Evolutionary conservation across 2,113 vertebrate species (phyloP).

Genomic region (Microtus montanus): DNA sequence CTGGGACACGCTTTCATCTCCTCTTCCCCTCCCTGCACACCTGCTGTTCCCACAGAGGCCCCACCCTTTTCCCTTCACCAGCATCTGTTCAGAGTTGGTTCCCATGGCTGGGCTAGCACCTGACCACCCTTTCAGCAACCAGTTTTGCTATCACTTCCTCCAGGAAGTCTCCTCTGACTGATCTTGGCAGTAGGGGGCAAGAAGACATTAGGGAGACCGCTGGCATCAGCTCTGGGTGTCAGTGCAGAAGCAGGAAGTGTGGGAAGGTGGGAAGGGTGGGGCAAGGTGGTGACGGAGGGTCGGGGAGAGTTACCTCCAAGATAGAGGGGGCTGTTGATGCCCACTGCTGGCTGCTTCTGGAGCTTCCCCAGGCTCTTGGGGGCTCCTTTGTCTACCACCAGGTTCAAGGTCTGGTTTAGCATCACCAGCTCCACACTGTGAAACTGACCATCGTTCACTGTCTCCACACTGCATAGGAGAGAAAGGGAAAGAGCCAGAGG

Average conservation of each 20-base stretch:
- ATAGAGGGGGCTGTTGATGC: conserved; percentile 95
- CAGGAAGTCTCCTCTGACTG: neutral
- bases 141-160: neutral
- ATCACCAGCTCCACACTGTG: conserved; percentile 96
- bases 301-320: conserved; percentile 91
- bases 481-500: neutral
- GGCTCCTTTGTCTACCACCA: conserved; percentile 96
- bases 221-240: neutral
- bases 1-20: neutral
- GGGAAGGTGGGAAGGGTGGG: neutral
- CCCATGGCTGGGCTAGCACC: neutral
- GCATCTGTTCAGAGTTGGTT: neutral
- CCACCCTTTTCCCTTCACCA: neutral
- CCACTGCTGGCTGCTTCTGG: conserved; percentile 91
- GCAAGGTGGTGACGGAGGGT: no score
- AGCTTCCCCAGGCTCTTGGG: conserved; percentile 97
- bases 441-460: conserved; percentile 96
- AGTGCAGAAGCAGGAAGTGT: neutral
- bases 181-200: neutral
- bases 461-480: conserved; percentile 91
- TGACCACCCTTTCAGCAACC: neutral
- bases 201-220: neutral
- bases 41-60: neutral
- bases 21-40: neutral
- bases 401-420: conserved; percentile 95